phyloP scores from a whole-genome alignment of 2,888 invertebrate species.

The Aleiodes leptofemur region DNA sequence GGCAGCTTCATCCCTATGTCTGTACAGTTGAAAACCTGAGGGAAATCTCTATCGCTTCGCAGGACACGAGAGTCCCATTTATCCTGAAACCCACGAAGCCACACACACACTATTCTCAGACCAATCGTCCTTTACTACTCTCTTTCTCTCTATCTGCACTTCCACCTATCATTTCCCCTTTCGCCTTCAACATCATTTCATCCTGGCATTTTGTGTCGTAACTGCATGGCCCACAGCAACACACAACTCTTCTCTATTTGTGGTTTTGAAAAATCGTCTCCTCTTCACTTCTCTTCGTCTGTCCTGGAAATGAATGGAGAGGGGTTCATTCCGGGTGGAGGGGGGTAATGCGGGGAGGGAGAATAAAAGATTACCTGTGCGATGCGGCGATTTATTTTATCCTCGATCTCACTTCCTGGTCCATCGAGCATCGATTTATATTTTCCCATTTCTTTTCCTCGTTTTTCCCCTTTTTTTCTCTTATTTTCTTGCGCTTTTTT shows the following conservation, averaged over 20 bases:
- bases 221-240: slow-evolving; percentile 37
- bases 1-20: slow-evolving; percentile 53
- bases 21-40: slow-evolving; percentile 70
- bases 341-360: neutral
- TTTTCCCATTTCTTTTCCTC: neutral
- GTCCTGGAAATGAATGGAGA: slow-evolving; percentile 13
- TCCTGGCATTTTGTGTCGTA: slow-evolving; percentile 28
- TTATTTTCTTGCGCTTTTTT: neutral
- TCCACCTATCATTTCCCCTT: slow-evolving; percentile 35
- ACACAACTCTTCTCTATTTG: slow-evolving; percentile 35
- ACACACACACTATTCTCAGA: slow-evolving; percentile 58
- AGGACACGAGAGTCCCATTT: slow-evolving; percentile 69
- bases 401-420: slow-evolving; percentile 35
- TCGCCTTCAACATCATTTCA: slow-evolving; percentile 8
- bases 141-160: slow-evolving; percentile 1
- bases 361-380: slow-evolving; percentile 37
- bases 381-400: slow-evolving; percentile 42
- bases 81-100: slow-evolving; percentile 58
- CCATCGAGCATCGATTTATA: slow-evolving; percentile 41
- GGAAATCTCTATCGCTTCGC: slow-evolving; percentile 69
- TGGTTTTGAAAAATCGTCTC: slow-evolving; percentile 46
- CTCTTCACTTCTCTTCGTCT: slow-evolving; percentile 34
- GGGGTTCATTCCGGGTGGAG: neutral
- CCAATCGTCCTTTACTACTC: slow-evolving; percentile 58
- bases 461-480: neutral